phyloP scores from a whole-genome alignment of 2,888 invertebrate genomes.

The Stomorhina lunata region DNA sequence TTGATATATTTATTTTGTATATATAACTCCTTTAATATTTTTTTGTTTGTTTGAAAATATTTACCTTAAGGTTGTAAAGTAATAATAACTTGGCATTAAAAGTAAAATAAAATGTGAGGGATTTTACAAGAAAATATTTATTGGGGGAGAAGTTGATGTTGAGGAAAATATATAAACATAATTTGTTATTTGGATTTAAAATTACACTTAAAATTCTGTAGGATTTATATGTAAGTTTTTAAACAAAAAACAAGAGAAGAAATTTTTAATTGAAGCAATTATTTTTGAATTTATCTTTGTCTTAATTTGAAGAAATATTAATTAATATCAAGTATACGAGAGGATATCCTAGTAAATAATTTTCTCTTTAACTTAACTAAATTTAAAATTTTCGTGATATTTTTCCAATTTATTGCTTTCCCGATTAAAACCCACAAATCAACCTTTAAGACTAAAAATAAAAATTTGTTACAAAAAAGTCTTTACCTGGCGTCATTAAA shows the following conservation, averaged over 20 bases:
- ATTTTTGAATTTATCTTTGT: not conserved
- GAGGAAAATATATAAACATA: not conserved
- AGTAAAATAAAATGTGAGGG: not conserved
- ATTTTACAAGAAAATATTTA: not conserved
- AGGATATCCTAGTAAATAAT: not conserved
- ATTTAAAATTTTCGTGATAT: too few relatives aligned
- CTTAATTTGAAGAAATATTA: not conserved
- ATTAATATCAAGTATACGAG: not conserved
- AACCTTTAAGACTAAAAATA: not conserved
- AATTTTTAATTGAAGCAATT: not conserved
- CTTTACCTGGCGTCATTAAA: constrained; percentile 17
- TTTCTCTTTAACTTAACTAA: not conserved
- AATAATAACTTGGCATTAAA: constrained; percentile 17
- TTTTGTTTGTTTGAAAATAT: constrained; percentile 7
- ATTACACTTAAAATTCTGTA: not conserved
- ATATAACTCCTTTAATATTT: constrained; percentile 10
- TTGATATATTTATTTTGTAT: constrained; percentile 9
- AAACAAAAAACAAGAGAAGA: not conserved
- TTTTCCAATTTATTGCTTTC: too few relatives aligned
- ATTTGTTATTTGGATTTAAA: not conserved
- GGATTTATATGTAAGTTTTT: not conserved
- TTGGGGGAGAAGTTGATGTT: not conserved
- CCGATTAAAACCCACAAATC: not conserved
- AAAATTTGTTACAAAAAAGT: not conserved
- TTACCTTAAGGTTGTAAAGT: constrained; percentile 17